These are phyloP conservation scores for Rousettus madagascariensis DNA, from an alignment of 2,797 vertebrate species.

Conservation along the genomic window DNA sequence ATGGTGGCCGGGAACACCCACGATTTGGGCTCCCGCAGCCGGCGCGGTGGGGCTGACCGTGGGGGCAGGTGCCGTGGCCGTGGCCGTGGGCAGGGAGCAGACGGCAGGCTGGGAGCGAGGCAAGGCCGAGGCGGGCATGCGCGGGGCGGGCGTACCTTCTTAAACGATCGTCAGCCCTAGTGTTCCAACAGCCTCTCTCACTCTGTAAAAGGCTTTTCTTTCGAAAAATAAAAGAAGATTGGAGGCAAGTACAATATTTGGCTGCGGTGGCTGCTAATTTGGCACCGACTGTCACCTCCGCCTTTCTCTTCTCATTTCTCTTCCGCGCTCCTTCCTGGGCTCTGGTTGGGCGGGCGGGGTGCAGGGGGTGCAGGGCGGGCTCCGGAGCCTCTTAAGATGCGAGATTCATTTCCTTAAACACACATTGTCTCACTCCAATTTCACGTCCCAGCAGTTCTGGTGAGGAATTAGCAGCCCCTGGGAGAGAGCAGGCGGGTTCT, in stretches of 20 bases:
- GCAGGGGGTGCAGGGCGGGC: conserved; percentile 64
- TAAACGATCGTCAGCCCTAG: conserved; percentile 55
- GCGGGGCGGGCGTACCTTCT: background rate
- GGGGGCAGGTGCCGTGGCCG: background rate
- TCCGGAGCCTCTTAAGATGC: conserved; percentile 79
- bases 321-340: conserved; percentile 39
- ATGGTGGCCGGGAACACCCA: background rate
- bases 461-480: conserved; percentile 66
- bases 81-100: background rate
- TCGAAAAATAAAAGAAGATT: conserved; percentile 80
- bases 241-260: conserved; percentile 82
- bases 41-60: background rate
- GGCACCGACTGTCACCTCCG: conserved; percentile 71
- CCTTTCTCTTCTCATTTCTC: conserved; percentile 46
- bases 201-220: conserved; percentile 79
- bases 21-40: background rate
- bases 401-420: conserved; percentile 80
- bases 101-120: background rate
- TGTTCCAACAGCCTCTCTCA: conserved; percentile 80
- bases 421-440: conserved; percentile 70
- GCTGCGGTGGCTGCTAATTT: conserved; percentile 82
- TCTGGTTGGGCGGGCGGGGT: conserved; percentile 65
- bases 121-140: conserved; percentile 5
- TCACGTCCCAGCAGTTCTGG: conserved; percentile 75
- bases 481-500: conserved; percentile 56